These are phyloP conservation scores for Noctuana brunneofusca DNA, from an alignment of 2,888 invertebrate species.

Conservation along the genomic window DNA sequence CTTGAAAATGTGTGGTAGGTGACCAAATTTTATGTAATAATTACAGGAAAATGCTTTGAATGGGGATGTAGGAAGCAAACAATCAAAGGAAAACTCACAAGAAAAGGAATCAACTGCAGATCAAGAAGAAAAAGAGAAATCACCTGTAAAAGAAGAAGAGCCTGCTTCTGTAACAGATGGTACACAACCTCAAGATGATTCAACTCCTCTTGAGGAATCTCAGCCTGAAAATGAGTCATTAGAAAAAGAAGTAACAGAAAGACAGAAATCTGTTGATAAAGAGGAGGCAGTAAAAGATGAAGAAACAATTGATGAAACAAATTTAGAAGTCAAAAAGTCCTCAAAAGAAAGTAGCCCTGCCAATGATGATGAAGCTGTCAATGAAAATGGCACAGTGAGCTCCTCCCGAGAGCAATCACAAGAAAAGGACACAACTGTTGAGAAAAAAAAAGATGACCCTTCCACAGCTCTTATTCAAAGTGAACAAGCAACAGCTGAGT, in stretches of 20 bases:
- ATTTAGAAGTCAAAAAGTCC: slow-evolving; percentile 51
- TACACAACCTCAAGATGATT: slow-evolving; percentile 43
- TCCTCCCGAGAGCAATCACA: slow-evolving; percentile 75
- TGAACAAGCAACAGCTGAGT: slow-evolving; percentile 70
- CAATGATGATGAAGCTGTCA: slow-evolving; percentile 55
- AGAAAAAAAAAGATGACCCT: slow-evolving; percentile 63
- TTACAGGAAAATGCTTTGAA: slow-evolving; percentile 62
- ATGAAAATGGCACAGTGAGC: slow-evolving; percentile 70
- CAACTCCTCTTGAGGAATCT: slow-evolving; percentile 42
- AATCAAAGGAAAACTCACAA: slow-evolving; percentile 62
- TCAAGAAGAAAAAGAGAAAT: slow-evolving; percentile 48
- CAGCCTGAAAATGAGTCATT: slow-evolving; percentile 47
- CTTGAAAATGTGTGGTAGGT: neutral
- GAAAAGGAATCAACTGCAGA: slow-evolving; percentile 47
- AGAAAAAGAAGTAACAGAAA: slow-evolving; percentile 48
- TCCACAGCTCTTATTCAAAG: slow-evolving; percentile 73
- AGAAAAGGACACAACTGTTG: slow-evolving; percentile 59
- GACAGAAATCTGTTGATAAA: slow-evolving; percentile 59
- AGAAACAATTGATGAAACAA: slow-evolving; percentile 52
- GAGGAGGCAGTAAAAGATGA: slow-evolving; percentile 42
- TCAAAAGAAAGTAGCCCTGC: slow-evolving; percentile 64
- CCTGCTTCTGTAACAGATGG: slow-evolving; percentile 50
- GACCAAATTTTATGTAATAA: neutral
- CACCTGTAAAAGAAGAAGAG: slow-evolving; percentile 47
- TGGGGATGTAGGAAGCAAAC: slow-evolving; percentile 61